phyloP scores from a whole-genome alignment of 2,888 invertebrate species.

The Platerodrilus igneus region DNA sequence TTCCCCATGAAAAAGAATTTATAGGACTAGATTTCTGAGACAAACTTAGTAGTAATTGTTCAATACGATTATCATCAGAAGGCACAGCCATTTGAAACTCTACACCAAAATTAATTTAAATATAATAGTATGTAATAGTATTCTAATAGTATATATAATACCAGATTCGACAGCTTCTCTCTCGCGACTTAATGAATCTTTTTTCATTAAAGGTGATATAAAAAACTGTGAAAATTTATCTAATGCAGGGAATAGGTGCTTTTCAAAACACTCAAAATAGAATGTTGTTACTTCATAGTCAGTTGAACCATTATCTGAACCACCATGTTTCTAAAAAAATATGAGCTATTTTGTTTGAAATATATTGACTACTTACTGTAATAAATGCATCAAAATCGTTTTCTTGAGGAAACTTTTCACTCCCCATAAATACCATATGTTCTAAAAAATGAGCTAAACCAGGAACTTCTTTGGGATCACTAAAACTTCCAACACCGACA shows the following conservation, averaged over 20 bases:
- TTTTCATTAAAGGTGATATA: conserved; percentile 77
- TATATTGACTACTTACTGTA: conserved; percentile 48
- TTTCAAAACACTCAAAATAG: conserved; percentile 83
- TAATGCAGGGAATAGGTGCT: conserved; percentile 68
- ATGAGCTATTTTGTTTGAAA: conserved; percentile 11
- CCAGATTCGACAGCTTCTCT: conserved; percentile 84
- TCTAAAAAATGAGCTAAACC: conserved; percentile 83
- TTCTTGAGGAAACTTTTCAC: conserved; percentile 80
- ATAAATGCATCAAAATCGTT: conserved; percentile 80
- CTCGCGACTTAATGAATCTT: conserved; percentile 81
- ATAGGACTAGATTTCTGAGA: conserved; percentile 68
- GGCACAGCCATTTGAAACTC: conserved; percentile 80
- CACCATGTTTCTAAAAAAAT: conserved; percentile 67
- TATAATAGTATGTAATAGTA: background rate
- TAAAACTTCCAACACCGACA: conserved; percentile 74
- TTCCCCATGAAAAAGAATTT: conserved; percentile 83
- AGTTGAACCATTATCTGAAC: conserved; percentile 81
- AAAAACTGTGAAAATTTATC: conserved; percentile 89
- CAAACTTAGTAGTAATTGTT: conserved; percentile 68
- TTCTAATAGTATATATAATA: conserved; percentile 35
- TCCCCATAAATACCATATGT: conserved; percentile 95
- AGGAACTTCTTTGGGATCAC: conserved; percentile 70
- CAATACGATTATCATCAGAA: conserved; percentile 68
- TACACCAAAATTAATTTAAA: conserved; percentile 34
- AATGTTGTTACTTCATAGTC: conserved; percentile 84